Evolutionary conservation across 1,140 invertebrate species (phyloP), one percentile per base, ranked within the genome.

Genomic region (Tyrophagus putrescentiae): DNA sequence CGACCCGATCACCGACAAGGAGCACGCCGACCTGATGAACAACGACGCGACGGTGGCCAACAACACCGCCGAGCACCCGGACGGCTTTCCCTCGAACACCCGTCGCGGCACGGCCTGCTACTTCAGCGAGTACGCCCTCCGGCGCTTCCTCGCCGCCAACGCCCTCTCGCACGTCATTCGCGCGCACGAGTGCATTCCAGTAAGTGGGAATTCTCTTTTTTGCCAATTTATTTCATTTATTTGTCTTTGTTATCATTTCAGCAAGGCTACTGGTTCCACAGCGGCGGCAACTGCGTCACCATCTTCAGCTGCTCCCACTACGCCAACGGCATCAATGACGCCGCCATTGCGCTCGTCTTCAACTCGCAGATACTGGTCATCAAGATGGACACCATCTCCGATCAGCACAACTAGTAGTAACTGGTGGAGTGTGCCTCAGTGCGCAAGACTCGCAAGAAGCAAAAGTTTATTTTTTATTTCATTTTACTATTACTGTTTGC

Each of bases 221-320:
- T n/a, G n/a, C n/a, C n/a, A n/a, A n/a, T n/a, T n/a, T n/a, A n/a
- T n/a, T n/a, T n/a, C n/a, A n/a, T n/a, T n/a, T n/a, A n/a, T n/a
- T n/a, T n/a, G n/a, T n/a, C n/a, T n/a, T n/a, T n/a, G n/a, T n/a
- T n/a, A n/a, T n/a, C n/a, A n/a, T n/a, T n/a, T n/a, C n/a, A n/a
- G n/a, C n/a, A 48, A 4, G 63, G 63, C 52, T 64, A 54, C 39
- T 45, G 33, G 16, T 63, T 77, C 29, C 78, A 81, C 65, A 76
- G 79, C 62, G 75, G 77, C 64, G 80, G 78, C 0, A 78, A 76
- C 67, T 68, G 82, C 21, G 66, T 83, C n/a, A 83, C 80, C 4
- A 78, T 83, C 1, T 83, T 82, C 65, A 82, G 80, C 2, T 82
- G 81, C 0, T 82, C 81, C 1, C 75, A 77, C 62, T 83, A 83